Base-by-base conservation (phyloP, 2,113 vertebrate genomes). In the Coptodon bakossiorum region DNA sequence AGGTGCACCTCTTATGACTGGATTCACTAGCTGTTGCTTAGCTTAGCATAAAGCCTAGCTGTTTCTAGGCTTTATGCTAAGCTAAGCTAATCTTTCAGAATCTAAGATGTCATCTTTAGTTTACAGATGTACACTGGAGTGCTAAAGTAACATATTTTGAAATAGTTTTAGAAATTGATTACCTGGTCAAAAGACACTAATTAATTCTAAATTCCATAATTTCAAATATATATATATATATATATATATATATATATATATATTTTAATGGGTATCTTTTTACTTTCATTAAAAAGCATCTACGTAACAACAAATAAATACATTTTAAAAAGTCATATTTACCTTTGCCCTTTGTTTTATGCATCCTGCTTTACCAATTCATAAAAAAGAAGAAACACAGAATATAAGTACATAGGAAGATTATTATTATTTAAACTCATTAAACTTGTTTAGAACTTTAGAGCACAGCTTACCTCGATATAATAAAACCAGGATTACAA, bases 401-500 rank as follows among this genome's bases (percentile, higher is more conserved):
- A 38, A 17, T 19, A 40, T 57, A n/a, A 88, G 86, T 13, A 50
- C 27, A 57, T 11, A 3, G n/a, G 5, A 8, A 8, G 8, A 76
- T 40, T 5, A 54, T 14, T n/a, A 10, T 71, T 22, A 84, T 27
- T 19, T 7, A 2, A 24, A 24, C n/a, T 12, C n/a, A 24, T 48
- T n/a, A 5, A 24, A 81, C 3, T 40, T 22, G 2, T 5, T 10
- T 38, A n/a, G 5, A 45, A 31, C 7, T 80, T 80, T 7, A 36
- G 3, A 87, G 57, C 7, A 27, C 10, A 50, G 2, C 89, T 0
- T 94, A 90, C 90, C 59, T 80, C 0, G 31, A 10, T 1, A 54
- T 0, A 19, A 0, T 2, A 2, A 73, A 7, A 3, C 0, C 2
- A 5, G 0, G 1, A 87, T 0, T 4, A 0, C 9, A n/a, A 1